phyloP scores from a whole-genome alignment of 2,113 vertebrate species.

The Mirza zaza region DNA sequence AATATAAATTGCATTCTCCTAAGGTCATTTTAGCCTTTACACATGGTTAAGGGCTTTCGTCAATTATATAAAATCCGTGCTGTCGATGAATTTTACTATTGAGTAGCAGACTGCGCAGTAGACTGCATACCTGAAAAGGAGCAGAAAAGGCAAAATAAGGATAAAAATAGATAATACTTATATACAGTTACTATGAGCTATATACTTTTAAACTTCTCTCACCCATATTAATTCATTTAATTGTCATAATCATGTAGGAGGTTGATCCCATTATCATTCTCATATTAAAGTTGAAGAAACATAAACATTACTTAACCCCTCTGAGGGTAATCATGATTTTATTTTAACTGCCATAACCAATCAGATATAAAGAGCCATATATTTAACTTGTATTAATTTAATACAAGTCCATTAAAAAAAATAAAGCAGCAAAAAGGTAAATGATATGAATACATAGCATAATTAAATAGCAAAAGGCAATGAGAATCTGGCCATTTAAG shows the following conservation, averaged over 20 bases:
- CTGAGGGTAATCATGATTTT: not conserved
- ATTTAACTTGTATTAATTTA: not conserved
- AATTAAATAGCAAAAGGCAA: not conserved
- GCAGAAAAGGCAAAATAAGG: not conserved
- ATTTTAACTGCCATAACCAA: not conserved
- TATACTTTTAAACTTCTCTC: not conserved
- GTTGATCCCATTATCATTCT: not conserved
- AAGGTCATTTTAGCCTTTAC: slow-evolving; percentile 64
- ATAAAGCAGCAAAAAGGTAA: not conserved
- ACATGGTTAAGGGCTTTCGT: slow-evolving; percentile 62
- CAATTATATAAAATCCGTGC: slow-evolving; percentile 34
- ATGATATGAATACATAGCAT: not conserved
- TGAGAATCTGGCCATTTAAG: not conserved
- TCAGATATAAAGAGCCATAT: not conserved
- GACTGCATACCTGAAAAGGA: slow-evolving; percentile 31
- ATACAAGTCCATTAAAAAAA: not conserved
- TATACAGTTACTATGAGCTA: not conserved
- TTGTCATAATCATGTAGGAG: not conserved
- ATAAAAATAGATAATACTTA: not conserved
- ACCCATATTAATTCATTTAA: not conserved
- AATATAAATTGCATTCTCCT: slow-evolving; percentile 70
- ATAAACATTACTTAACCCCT: too few species aligned
- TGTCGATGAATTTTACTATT: slow-evolving; percentile 50
- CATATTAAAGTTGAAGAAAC: not conserved
- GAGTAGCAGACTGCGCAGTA: not conserved